These are phyloP conservation scores for Catamblyrhynchus diadema DNA, from an alignment of 2,797 vertebrate species.

Conservation along the genomic window DNA sequence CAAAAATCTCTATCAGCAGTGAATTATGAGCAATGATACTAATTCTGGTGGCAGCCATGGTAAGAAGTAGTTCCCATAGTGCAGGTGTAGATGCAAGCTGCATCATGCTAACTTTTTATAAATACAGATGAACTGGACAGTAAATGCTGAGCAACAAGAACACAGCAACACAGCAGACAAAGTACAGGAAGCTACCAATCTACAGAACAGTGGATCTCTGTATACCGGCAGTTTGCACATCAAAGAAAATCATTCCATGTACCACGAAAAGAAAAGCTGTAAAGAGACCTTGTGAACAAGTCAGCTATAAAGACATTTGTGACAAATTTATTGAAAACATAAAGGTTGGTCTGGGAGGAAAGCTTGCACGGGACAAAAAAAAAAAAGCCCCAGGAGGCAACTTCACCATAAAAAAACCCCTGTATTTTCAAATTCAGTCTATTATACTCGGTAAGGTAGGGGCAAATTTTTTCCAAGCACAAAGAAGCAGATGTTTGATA, in stretches of 20 bases:
- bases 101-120: not conserved
- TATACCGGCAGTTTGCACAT: not conserved
- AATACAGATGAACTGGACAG: not conserved
- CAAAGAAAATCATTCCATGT: not conserved
- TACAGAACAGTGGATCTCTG: not conserved
- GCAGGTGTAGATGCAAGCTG: not conserved
- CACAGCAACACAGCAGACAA: not conserved
- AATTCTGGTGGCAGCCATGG: not conserved
- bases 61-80: not conserved
- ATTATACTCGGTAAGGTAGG: not conserved
- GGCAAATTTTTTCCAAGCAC: not conserved
- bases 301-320: not conserved
- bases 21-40: not conserved
- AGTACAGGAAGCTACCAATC: not conserved
- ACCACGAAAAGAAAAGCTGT: not conserved
- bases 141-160: not conserved
- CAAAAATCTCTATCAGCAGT: not conserved
- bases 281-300: not conserved
- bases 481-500: not conserved
- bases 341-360: not conserved
- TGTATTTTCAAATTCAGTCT: not conserved
- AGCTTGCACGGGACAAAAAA: not conserved
- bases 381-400: not conserved
- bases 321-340: not conserved
- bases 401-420: rapidly evolving